Evolutionary conservation across 2,797 vertebrate species (phyloP), one percentile per base, ranked within the genome.

Genomic region (Erethizon dorsatum): DNA sequence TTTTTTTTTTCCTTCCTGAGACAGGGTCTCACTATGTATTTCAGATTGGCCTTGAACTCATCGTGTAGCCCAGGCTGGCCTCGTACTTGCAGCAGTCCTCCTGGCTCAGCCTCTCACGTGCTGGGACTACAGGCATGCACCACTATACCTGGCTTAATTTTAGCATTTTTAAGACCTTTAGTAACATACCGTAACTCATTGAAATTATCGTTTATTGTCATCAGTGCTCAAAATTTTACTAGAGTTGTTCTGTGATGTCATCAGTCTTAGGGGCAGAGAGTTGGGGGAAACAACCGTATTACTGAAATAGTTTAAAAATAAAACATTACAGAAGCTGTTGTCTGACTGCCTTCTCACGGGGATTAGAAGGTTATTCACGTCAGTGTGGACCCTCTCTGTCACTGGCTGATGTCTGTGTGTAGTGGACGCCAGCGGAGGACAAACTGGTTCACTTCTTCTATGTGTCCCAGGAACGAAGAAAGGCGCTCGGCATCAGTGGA

Each of bases 401-500:
- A 20, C 45, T 77, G 54, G 18, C 80, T 59, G 26, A 17, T 45
- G 28, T 73, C 22, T 45, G 17, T 59, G 24, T 82, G 54, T 67
- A 20, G 0, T 45, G 37, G 63, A 91, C 88, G 59, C 37, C 18
- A 6, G 1, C 61, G n/a, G 7, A 69, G 73, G 83, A 45, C 15
- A 13, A 28, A 67, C 52, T 65, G 69, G 22, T 41, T 65, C 75
- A 28, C 41, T 73, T 31, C 79, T 5, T 82, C 45, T 94, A 13
- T 77, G 2, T 80, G 26, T 61, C 92, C 88, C 91, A 99, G 98
- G 82, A 98, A 61, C 31, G 98, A 98, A 41, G 98, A 98, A 4
- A 97, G 98, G 26, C 98, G 99, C 0, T 99, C 99, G 0, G 98
- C 97, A 1, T 99, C 99, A 0, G 98, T 97, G 1, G 99, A 99